phyloP scores from a whole-genome alignment of 2,113 vertebrate genomes.

The Myiagra hebetior region DNA sequence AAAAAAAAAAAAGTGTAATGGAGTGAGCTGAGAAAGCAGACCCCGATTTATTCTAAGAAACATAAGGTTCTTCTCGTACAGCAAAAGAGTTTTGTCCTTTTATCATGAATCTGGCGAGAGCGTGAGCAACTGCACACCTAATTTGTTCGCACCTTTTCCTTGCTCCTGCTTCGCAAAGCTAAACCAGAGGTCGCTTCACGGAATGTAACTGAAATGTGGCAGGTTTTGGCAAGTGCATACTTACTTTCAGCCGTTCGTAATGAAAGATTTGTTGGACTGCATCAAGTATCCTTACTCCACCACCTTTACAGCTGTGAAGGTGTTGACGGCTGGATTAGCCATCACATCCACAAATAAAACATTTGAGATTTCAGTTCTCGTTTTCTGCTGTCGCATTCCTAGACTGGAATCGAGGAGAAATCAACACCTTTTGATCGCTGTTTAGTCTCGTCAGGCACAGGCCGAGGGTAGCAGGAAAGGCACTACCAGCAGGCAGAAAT shows the following conservation, averaged over 20 bases:
- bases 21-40: neutral
- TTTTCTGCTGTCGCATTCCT: neutral
- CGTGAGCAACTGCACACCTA: neutral
- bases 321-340: neutral
- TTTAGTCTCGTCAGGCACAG: neutral
- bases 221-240: neutral
- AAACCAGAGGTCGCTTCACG: neutral
- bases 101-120: neutral
- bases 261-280: constrained; percentile 42
- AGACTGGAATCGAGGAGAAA: neutral
- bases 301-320: neutral
- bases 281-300: neutral
- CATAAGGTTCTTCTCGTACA: neutral
- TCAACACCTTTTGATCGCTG: neutral
- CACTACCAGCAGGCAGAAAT: neutral
- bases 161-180: neutral
- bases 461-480: neutral
- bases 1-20: neutral
- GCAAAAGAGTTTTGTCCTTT: neutral
- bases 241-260: neutral
- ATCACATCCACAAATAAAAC: neutral
- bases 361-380: neutral
- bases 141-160: neutral
- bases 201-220: neutral
- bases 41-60: neutral